Evolutionary conservation across 2,888 invertebrate species (phyloP).

Genomic region (Limulus polyphemus): DNA sequence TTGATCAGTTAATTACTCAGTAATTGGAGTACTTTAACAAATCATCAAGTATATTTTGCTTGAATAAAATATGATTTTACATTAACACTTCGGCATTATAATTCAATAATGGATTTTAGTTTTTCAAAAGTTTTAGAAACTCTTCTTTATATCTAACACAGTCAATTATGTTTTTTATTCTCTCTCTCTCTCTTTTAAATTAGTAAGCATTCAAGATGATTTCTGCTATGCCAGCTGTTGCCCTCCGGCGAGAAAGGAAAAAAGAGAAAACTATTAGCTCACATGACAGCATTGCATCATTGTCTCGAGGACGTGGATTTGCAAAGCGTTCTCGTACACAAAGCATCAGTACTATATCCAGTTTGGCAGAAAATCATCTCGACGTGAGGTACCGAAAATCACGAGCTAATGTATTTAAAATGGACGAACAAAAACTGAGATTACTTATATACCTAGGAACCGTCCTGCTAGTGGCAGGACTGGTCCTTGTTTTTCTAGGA

Average conservation of each 20-base stretch:
- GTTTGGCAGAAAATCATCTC: not conserved
- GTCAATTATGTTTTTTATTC: no score
- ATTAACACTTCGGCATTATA: no score
- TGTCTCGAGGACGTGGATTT: conserved; percentile 5
- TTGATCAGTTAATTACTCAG: no score
- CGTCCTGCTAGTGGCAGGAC: conserved; percentile 22
- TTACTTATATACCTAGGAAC: conserved; percentile 25
- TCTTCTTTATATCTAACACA: no score
- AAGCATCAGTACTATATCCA: conserved; percentile 16
- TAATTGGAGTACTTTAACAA: no score
- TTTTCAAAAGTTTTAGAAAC: no score
- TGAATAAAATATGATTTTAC: no score
- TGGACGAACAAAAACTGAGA: conserved; percentile 9
- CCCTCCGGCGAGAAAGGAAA: conserved; percentile 65
- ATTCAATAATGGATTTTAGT: no score
- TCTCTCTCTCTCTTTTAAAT: not conserved
- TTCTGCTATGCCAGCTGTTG: conserved; percentile 75
- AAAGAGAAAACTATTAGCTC: conserved; percentile 42
- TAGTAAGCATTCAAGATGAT: conserved; percentile 48
- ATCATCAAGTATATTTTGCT: no score
- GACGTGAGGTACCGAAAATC: not conserved
- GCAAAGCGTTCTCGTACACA: conserved; percentile 2
- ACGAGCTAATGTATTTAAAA: conserved; percentile 2
- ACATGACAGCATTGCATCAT: conserved; percentile 18
- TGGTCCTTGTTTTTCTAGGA: conserved; percentile 23